These are phyloP conservation scores for Catostylus mosaicus DNA, from an alignment of 30 jellyfish, hydroid and myxozoan genomes.

Conservation along the genomic window DNA sequence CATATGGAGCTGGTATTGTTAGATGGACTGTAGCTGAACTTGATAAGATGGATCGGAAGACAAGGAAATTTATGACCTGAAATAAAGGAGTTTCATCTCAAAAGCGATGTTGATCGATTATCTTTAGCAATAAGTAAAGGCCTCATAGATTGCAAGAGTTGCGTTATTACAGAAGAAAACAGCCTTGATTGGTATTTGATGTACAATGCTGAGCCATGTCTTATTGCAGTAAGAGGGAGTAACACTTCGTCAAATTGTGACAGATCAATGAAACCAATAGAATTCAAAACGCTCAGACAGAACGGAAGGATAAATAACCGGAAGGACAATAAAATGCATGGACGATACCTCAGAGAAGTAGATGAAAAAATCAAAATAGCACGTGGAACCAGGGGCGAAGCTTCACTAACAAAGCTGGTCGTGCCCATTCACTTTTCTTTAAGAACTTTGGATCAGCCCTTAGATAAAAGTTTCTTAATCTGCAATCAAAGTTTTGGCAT, in stretches of 20 bases:
- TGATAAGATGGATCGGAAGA: no score
- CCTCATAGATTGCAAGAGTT: neutral
- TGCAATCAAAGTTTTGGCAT: no score
- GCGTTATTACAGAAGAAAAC: constrained; percentile 12
- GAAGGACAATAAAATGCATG: neutral
- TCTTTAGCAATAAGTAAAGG: no score
- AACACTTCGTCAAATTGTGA: neutral
- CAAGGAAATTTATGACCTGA: no score
- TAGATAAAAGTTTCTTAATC: no score
- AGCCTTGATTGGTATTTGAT: constrained; percentile 35
- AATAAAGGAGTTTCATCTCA: no score
- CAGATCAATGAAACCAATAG: neutral
- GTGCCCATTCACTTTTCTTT: no score
- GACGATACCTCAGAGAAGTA: neutral
- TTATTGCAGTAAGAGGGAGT: constrained; percentile 2
- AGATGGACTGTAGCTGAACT: neutral
- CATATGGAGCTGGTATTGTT: neutral
- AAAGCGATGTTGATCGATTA: no score
- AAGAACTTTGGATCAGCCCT: no score
- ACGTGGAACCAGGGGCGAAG: neutral
- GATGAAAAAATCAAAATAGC: neutral
- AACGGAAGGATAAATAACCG: neutral
- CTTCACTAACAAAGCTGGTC: no score
- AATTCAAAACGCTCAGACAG: neutral
- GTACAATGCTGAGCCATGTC: neutral